Evolutionary conservation across 2,888 invertebrate genomes (phyloP).

Genomic region (Mesochorus sp.): DNA sequence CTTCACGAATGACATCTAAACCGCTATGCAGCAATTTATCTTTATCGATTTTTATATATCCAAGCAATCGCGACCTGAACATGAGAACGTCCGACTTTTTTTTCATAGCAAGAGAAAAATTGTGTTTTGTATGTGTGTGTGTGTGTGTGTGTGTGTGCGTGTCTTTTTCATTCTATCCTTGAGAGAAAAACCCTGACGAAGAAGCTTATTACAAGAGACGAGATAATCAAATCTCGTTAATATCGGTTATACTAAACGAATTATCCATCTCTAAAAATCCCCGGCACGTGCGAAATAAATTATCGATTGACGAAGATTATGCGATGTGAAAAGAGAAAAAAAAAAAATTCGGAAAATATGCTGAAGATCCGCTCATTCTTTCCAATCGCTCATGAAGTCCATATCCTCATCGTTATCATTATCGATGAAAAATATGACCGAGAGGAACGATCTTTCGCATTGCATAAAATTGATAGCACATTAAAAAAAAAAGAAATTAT

Average conservation of each 20-base stretch:
- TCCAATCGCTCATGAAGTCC: background rate
- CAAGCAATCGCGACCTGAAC: constrained; percentile 35
- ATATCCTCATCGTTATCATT: background rate
- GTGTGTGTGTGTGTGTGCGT: too few species aligned
- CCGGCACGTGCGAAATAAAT: constrained; percentile 22
- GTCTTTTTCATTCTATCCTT: too few species aligned
- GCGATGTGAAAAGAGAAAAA: too few species aligned
- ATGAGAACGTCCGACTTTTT: constrained; percentile 16
- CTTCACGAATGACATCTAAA: constrained; percentile 52
- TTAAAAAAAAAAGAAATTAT: background rate
- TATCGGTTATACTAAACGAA: constrained; percentile 33
- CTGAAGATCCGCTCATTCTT: background rate
- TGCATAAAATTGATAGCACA: background rate
- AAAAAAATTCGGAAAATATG: background rate
- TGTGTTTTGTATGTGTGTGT: too few species aligned
- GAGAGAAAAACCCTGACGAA: constrained; percentile 1
- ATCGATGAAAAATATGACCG: background rate
- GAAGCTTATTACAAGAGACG: constrained; percentile 9
- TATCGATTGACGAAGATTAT: constrained; percentile 1
- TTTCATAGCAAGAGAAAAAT: background rate
- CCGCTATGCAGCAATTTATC: constrained; percentile 54
- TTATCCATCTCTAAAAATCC: constrained; percentile 36
- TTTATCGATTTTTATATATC: constrained; percentile 57
- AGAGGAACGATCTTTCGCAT: background rate
- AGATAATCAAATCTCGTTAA: constrained; percentile 36